Evolutionary conservation across 2,888 invertebrate genomes (phyloP).

Genomic region (Proisotoma minuta): DNA sequence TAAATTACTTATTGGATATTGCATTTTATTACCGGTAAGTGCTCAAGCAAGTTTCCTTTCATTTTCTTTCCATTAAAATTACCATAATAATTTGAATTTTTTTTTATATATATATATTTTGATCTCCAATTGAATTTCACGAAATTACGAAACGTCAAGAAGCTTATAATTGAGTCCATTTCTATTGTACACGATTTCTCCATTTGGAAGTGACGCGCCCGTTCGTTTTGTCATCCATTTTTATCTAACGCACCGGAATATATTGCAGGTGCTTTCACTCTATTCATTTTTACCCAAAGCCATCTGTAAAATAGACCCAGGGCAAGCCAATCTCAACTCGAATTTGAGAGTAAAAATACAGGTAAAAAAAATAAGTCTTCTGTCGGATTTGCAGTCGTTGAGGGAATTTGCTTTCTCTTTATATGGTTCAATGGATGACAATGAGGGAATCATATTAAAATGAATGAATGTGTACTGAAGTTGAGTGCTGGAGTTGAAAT

Average conservation of each 20-base stretch:
- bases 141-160: neutral
- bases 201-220: neutral
- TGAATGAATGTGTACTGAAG: neutral
- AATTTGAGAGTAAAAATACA: too few relatives aligned
- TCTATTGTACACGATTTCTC: neutral
- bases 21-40: too few relatives aligned
- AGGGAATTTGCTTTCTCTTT: neutral
- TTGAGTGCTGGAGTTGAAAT: neutral
- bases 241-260: neutral
- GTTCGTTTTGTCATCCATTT: neutral
- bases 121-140: too few relatives aligned
- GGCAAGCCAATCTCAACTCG: too few relatives aligned
- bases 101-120: too few relatives aligned
- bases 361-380: too few relatives aligned
- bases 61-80: too few relatives aligned
- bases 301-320: too few relatives aligned
- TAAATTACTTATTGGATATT: too few relatives aligned
- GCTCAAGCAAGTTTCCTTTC: too few relatives aligned
- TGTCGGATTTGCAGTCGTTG: neutral
- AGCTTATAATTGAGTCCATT: neutral
- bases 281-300: too few relatives aligned
- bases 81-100: too few relatives aligned
- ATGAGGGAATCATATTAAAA: conserved; percentile 4
- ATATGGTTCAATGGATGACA: neutral
- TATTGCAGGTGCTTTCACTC: neutral